Conservation (phyloP, 1,140 invertebrate genomes). For the Globodera ellingtonae region DNA sequence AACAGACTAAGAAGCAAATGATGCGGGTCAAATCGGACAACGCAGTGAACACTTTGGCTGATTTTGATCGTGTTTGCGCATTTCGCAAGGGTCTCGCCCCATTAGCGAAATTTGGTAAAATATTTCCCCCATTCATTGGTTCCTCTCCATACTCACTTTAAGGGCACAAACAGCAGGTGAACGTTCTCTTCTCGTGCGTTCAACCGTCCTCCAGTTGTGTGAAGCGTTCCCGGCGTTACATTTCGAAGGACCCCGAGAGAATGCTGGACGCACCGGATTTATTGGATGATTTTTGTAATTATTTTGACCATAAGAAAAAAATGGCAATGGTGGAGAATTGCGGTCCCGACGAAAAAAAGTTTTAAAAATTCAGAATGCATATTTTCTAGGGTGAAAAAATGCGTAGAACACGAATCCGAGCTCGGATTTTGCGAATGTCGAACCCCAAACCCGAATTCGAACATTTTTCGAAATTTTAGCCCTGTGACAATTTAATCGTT, state of each 20-base stretch:
- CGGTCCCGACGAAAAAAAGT: too few relatives aligned
- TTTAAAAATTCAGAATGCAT: too few relatives aligned
- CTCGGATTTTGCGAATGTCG: too few relatives aligned
- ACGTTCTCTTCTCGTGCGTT: constrained; percentile 22
- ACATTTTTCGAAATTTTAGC: too few relatives aligned
- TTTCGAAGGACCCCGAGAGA: constrained; percentile 77
- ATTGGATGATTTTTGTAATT: constrained; percentile 86
- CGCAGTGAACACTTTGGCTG: constrained; percentile 5
- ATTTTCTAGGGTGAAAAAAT: too few relatives aligned
- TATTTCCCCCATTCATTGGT: neutral
- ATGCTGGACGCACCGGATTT: constrained; percentile 94
- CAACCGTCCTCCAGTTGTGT: constrained; percentile 4
- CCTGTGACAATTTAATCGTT: too few relatives aligned
- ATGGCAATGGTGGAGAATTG: too few relatives aligned
- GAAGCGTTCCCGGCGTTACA: constrained; percentile 23
- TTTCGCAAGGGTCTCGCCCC: constrained; percentile 35
- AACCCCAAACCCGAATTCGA: too few relatives aligned
- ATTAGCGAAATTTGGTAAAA: constrained; percentile 20
- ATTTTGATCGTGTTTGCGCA: constrained; percentile 30
- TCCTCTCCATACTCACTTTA: neutral
- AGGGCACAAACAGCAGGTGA: constrained; percentile 21
- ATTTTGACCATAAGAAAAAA: neutral
- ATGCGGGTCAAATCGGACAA: constrained; percentile 39
- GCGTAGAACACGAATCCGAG: too few relatives aligned
- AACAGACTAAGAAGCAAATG: constrained; percentile 24